Conservation (phyloP, 2,888 invertebrate species). For the Harpagoxenus sublaevis region DNA sequence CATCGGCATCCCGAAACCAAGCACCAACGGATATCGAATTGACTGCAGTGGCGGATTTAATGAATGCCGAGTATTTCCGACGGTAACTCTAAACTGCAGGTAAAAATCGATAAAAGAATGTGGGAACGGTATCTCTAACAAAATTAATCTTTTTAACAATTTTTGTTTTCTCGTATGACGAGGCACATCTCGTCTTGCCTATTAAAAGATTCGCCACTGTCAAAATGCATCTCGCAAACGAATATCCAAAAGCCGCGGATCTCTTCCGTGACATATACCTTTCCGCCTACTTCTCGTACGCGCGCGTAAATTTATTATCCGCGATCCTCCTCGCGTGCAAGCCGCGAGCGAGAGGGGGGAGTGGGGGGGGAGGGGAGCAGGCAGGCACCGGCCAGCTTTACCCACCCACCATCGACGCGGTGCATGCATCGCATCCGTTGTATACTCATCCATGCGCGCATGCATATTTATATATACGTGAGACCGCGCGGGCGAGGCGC, state of each 20-base stretch:
- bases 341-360: conserved; percentile 4
- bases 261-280: conserved; percentile 58
- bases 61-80: neutral
- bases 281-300: conserved; percentile 63
- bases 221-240: conserved; percentile 50
- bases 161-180: neutral
- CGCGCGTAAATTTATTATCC: conserved; percentile 68
- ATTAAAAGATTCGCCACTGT: neutral
- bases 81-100: neutral
- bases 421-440: conserved; percentile 60
- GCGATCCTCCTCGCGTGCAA: conserved; percentile 65
- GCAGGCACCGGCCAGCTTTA: conserved; percentile 26
- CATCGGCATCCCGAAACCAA: conserved; percentile 26
- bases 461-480: conserved; percentile 74
- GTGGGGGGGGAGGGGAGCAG: neutral
- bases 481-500: conserved; percentile 48
- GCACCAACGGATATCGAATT: neutral
- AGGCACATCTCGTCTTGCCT: neutral
- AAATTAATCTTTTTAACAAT: neutral
- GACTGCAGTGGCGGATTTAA: neutral
- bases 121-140: neutral
- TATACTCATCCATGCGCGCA: conserved; percentile 47
- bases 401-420: conserved; percentile 34
- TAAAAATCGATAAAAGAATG: neutral
- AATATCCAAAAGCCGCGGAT: conserved; percentile 46